Conservation (phyloP, 2,797 vertebrate species). For the Apogon talboti region DNA sequence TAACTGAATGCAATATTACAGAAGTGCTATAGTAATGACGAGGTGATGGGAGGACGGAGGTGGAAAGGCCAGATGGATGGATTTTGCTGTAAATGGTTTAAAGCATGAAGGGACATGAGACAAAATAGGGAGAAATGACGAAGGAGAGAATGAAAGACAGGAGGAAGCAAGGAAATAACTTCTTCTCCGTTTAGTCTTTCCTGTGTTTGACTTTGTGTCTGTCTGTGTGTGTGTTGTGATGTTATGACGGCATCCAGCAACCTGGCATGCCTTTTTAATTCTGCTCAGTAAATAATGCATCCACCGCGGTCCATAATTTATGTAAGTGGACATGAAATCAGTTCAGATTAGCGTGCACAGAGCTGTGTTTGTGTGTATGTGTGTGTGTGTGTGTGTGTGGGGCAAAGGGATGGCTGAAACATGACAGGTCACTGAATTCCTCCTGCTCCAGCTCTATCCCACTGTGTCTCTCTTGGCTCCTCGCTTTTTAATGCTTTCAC, state of each 20-base stretch:
- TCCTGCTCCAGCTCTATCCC: slow-evolving; percentile 45
- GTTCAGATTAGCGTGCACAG: slow-evolving; percentile 82
- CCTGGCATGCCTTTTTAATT: slow-evolving; percentile 81
- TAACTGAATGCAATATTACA: too few relatives aligned
- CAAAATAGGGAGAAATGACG: neutral
- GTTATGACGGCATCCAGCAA: slow-evolving; percentile 67
- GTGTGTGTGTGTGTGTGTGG: slow-evolving; percentile 14
- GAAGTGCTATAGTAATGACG: too few relatives aligned
- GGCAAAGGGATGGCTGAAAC: slow-evolving; percentile 52
- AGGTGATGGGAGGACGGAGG: too few relatives aligned
- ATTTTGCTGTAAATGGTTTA: too few relatives aligned
- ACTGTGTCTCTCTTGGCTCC: slow-evolving; percentile 23
- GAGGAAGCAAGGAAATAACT: too few relatives aligned
- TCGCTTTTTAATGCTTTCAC: slow-evolving; percentile 6
- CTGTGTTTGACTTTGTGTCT: too few relatives aligned
- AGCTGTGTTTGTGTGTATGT: slow-evolving; percentile 40
- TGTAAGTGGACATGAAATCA: slow-evolving; percentile 88
- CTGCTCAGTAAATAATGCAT: slow-evolving; percentile 83
- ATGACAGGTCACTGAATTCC: slow-evolving; percentile 72
- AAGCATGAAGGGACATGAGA: neutral
- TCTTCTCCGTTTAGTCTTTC: too few relatives aligned
- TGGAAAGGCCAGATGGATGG: too few relatives aligned
- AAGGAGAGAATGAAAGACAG: neutral
- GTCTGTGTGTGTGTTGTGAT: slow-evolving; percentile 53
- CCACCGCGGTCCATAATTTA: slow-evolving; percentile 81